Evolutionary conservation across 2,888 invertebrate genomes (phyloP).

Genomic region (Apodemia duryi): DNA sequence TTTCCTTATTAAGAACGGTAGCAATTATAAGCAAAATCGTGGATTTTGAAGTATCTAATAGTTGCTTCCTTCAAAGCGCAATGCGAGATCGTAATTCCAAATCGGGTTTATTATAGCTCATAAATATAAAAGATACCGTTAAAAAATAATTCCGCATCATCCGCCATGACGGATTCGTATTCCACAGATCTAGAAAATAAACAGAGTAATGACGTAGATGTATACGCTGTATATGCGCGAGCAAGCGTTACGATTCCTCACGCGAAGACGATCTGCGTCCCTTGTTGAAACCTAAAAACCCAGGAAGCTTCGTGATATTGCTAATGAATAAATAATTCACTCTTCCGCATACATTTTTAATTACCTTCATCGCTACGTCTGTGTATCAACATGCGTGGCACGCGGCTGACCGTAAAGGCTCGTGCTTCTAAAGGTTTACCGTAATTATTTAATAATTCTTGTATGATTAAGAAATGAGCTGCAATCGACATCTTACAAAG

Average conservation of each 20-base stretch:
- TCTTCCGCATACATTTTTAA: conserved; percentile 64
- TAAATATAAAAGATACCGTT: conserved; percentile 13
- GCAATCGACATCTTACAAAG: not conserved
- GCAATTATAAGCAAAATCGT: conserved; percentile 1
- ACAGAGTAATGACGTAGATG: conserved; percentile 49
- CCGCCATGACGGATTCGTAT: conserved; percentile 7
- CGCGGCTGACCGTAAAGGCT: conserved; percentile 45
- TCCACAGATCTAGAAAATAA: conserved; percentile 9
- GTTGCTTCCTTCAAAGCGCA: conserved; percentile 2
- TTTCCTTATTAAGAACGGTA: conserved; percentile 14
- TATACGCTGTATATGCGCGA: conserved; percentile 36
- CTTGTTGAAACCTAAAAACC: conserved; percentile 54
- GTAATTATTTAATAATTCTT: conserved; percentile 28
- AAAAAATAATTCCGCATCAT: conserved; percentile 14
- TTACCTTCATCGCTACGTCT: conserved; percentile 36
- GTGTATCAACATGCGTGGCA: conserved; percentile 26
- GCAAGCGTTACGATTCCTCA: conserved; percentile 55
- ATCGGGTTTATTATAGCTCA: not conserved
- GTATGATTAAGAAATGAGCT: conserved; percentile 16
- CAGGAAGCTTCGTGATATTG: conserved; percentile 62
- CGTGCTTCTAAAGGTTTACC: conserved; percentile 42
- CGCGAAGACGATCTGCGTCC: conserved; percentile 40
- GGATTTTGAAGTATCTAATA: not conserved
- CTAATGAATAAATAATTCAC: conserved; percentile 61
- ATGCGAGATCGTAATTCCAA: conserved; percentile 1